phyloP scores from a whole-genome alignment of 1,140 invertebrate species.

The Pseudomyrmex sp. region DNA sequence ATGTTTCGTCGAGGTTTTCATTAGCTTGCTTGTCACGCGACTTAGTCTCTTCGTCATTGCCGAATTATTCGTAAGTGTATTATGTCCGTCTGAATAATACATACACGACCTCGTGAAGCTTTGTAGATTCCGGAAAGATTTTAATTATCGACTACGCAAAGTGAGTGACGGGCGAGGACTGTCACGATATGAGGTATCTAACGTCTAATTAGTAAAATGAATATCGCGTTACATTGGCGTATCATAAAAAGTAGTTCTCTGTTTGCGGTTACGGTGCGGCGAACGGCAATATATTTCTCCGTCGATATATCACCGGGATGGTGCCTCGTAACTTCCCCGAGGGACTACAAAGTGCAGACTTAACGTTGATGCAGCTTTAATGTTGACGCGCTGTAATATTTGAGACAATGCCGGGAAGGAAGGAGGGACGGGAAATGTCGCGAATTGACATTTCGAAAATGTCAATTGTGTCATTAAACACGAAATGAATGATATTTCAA shows the following conservation, averaged over 20 bases:
- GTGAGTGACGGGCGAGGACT: background rate
- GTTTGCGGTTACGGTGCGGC: no score
- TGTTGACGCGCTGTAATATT: conserved; percentile 60
- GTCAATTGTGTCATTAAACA: conserved; percentile 58
- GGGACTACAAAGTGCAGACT: background rate
- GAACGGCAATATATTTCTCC: background rate
- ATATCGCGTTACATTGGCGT: background rate
- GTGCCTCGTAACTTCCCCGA: background rate
- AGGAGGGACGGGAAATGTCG: conserved; percentile 62
- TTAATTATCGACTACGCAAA: conserved; percentile 17
- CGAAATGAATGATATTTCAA: conserved; percentile 42
- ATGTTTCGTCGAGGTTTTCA: conserved; percentile 52
- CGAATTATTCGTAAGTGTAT: conserved; percentile 63
- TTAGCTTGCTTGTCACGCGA: conserved; percentile 60
- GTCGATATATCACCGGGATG: background rate
- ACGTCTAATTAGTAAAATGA: conserved; percentile 29
- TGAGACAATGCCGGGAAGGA: conserved; percentile 39
- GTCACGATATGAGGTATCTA: conserved; percentile 1
- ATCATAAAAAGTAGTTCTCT: background rate
- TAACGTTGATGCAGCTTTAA: conserved; percentile 4
- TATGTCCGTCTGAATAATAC: conserved; percentile 3
- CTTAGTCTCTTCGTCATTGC: background rate
- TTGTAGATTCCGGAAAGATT: background rate
- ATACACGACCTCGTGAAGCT: background rate
- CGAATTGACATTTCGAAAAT: conserved; percentile 69